Evolutionary conservation across 2,888 invertebrate genomes (phyloP), one percentile per base, ranked within the genome.

Genomic region (Eristalis tenax): DNA sequence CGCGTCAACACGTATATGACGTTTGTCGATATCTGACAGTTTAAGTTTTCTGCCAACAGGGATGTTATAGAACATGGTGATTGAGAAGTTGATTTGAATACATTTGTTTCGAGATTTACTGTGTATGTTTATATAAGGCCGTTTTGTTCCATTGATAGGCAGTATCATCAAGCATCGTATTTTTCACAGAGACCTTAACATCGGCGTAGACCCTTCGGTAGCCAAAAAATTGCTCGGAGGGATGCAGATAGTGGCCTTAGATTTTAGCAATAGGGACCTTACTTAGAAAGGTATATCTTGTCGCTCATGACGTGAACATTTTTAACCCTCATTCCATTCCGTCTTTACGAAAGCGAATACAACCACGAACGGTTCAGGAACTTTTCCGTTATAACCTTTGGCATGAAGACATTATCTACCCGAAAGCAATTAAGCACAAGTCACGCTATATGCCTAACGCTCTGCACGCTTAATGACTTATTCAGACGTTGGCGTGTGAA

Each of bases 1-100:
- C 89, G 89, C 89, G 89, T 89, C 89, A 88, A 88, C 88, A 88
- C 88, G 84, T 88, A 68, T 70, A 50, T 87, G 87, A 87, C 79
- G 40, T 80, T 80, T 83, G 43, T 2, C 13, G 11, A 50, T 40
- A 18, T 57, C 28, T 82, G 77, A 77, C 78, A 75, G 22, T 4
- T 40, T 11, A 2, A 1, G 4, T 18, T 1, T 23, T 28, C 8
- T 1, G 2, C 2, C 11, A 4, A 13, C 83, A 83, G 87, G 73
- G 6, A 50, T 80, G 80, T 76, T 1, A 32, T 0, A 22, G 82
- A 86, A 26, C 2, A 59, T 57, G 0, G 2, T 59, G 59, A 10
- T 23, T 4, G 57, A 6, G 26, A 23, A 22, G 23, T 59, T 10
- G 4, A 59, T 59, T 23, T 13, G 2, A 8, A 57, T 57, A n/a